Evolutionary conservation across 2,113 vertebrate species (phyloP).

Genomic region (Elachura formosa): DNA sequence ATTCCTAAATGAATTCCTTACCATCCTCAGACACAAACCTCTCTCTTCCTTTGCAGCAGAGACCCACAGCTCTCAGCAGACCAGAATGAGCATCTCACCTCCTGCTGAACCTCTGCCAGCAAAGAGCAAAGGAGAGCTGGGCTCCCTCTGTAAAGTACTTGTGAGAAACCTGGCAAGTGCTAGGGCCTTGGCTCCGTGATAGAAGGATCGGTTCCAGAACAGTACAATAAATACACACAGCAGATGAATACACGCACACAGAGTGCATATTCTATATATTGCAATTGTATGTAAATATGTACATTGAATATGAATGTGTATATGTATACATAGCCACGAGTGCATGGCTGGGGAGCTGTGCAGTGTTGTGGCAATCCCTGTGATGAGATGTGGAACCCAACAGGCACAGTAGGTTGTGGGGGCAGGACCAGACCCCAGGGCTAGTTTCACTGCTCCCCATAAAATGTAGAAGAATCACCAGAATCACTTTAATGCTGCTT

Average conservation of each 20-base stretch:
- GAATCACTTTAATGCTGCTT: too few species aligned
- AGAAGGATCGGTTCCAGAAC: background rate
- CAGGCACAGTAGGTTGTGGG: background rate
- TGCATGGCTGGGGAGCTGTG: background rate
- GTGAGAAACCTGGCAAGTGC: background rate
- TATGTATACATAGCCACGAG: accelerated
- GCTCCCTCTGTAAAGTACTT: background rate
- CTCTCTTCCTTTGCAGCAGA: background rate
- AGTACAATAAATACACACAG: too few species aligned
- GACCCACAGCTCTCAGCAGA: background rate
- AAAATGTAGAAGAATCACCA: background rate
- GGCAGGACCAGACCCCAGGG: background rate
- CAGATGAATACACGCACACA: background rate
- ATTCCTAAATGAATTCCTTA: background rate
- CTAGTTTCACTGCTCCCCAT: background rate
- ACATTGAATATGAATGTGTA: background rate
- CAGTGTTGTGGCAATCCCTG: background rate
- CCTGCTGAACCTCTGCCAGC: background rate
- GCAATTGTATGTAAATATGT: background rate
- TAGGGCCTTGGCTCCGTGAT: background rate
- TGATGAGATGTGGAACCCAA: background rate
- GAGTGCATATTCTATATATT: too few species aligned
- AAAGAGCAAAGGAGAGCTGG: accelerated
- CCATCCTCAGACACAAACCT: background rate
- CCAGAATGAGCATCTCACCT: background rate